Evolutionary conservation across 2,888 invertebrate genomes (phyloP), one percentile per base, ranked within the genome.

Genomic region (Lumbricus terrestris): DNA sequence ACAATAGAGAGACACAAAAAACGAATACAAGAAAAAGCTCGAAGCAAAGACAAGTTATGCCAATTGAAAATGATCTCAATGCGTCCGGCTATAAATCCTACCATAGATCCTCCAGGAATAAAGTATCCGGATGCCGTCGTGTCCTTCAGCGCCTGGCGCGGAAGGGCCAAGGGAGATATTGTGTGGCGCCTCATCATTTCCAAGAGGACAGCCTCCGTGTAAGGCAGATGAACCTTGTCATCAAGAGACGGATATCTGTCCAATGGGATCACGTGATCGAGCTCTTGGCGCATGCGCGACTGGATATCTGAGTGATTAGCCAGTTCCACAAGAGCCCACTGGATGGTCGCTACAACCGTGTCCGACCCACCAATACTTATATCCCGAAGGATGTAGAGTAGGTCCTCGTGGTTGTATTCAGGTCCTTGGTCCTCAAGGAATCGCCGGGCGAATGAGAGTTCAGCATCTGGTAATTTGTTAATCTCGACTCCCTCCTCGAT

Each of bases 101-200:
- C 88, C 88, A 29, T 0, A 35, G 23, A 29, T 88, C 15, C 88
- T 23, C 18, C 33, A 13, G 89, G 89, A 23, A 89, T 35, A 20
- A 34, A 69, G 89, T 54, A 89, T n/a, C 35, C 89, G 8, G 20
- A 6, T 23, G 82, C 69, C 5, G n/a, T 13, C 2, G 89, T 29
- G 15, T 89, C 89, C 23, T 23, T 69, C 11, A 34, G 0, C 4
- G 89, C 4, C 23, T 13, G 3, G 37, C 82, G 89, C 23, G 82
- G 82, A 13, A 82, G 3, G n/a, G 16, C 33, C 16, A 89, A 23
- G 0, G 54, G 47, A 15, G 35, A 82, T 0, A 69, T 2, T 0
- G 89, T 89, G 18, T 34, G 89, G n/a, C 89, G 34, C n/a, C 89
- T 47, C 82, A 89, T n/a, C 16, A 89, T n/a, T 35, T 89, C 89